A percentile compares a stretch with the other conserved stretches of the same genome.
Conservation (phyloP, 2,113 vertebrate species). For the Alexandromys fortis region DNA sequence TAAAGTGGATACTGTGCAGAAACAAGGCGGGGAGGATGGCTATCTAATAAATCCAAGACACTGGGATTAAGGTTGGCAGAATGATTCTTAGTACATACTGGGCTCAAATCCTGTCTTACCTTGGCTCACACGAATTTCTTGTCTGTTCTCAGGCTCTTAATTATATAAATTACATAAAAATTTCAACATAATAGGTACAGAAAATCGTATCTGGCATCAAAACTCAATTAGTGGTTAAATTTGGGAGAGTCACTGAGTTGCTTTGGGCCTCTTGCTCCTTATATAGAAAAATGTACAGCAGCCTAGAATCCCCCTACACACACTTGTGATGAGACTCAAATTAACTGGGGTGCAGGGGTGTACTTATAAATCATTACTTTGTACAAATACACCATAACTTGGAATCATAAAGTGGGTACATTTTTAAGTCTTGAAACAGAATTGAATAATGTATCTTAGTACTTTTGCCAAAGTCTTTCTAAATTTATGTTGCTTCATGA, state of each 20-base stretch:
- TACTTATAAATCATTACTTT: slow-evolving; percentile 37
- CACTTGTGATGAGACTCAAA: not conserved
- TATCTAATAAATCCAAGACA: not conserved
- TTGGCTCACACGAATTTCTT: not conserved
- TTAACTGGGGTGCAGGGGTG: not conserved
- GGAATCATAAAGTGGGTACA: slow-evolving; percentile 5
- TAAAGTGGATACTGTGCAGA: not conserved
- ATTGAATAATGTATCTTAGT: not conserved
- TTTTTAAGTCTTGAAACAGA: slow-evolving; percentile 5
- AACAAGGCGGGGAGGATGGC: not conserved
- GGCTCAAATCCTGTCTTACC: not conserved
- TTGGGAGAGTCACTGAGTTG: not conserved
- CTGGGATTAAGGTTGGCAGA: not conserved
- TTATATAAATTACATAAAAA: not conserved
- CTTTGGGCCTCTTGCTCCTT: not conserved
- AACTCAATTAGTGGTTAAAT: slow-evolving; percentile 5
- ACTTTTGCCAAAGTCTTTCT: slow-evolving; percentile 2
- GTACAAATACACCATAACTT: not conserved
- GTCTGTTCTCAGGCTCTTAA: not conserved
- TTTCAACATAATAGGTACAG: not conserved
- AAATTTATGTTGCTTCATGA: slow-evolving; percentile 1
- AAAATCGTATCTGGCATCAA: slow-evolving; percentile 14
- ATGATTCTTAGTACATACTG: not conserved
- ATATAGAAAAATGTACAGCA: slow-evolving; percentile 37
- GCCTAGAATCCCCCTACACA: not conserved